A percentile compares a stretch with the other conserved stretches of the same genome.
phyloP scores from a whole-genome alignment of 1,140 invertebrate genomes.

The Scaptomyza montana region DNA sequence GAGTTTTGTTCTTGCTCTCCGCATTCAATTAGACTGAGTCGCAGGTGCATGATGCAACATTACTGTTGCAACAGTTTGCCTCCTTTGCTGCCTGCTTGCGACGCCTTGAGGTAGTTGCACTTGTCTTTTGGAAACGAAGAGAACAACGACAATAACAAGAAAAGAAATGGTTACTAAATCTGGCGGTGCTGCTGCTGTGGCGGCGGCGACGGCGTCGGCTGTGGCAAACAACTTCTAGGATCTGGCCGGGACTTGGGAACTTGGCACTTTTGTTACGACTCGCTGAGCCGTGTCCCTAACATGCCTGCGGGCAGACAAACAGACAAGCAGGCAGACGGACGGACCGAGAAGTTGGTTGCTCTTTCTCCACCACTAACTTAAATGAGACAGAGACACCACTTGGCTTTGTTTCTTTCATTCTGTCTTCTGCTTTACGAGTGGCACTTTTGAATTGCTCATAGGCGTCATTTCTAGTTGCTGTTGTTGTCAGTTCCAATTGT shows the following conservation, averaged over 20 bases:
- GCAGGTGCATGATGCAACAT: slow-evolving; percentile 15
- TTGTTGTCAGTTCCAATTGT: slow-evolving; percentile 10
- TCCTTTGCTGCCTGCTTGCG: slow-evolving; percentile 30
- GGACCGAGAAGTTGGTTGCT: slow-evolving; percentile 25
- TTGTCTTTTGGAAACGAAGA: slow-evolving; percentile 48
- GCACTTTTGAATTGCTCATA: slow-evolving; percentile 41
- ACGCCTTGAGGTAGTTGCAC: slow-evolving; percentile 40
- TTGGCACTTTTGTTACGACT: slow-evolving; percentile 70
- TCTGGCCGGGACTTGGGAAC: slow-evolving; percentile 15
- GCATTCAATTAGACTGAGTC: slow-evolving; percentile 67
- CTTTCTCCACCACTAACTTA: slow-evolving; percentile 66
- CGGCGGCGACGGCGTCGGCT: background rate
- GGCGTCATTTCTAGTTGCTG: background rate
- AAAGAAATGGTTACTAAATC: slow-evolving; percentile 48
- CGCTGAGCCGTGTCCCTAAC: slow-evolving; percentile 66
- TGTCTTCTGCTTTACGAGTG: slow-evolving; percentile 40
- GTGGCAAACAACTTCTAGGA: slow-evolving; percentile 64
- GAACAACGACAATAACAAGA: slow-evolving; percentile 1
- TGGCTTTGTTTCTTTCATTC: slow-evolving; percentile 19
- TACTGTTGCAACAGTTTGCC: slow-evolving; percentile 67
- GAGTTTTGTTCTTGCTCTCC: slow-evolving; percentile 3
- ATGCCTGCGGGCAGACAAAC: slow-evolving; percentile 34
- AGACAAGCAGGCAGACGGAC: background rate
- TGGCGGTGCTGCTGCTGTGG: too few relatives aligned
- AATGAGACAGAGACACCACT: slow-evolving; percentile 63